Percentiles rank a stretch among this genome's conserved stretches.
Conservation (phyloP, 2,797 vertebrate species). For the Heteromormyrus szaboi region DNA sequence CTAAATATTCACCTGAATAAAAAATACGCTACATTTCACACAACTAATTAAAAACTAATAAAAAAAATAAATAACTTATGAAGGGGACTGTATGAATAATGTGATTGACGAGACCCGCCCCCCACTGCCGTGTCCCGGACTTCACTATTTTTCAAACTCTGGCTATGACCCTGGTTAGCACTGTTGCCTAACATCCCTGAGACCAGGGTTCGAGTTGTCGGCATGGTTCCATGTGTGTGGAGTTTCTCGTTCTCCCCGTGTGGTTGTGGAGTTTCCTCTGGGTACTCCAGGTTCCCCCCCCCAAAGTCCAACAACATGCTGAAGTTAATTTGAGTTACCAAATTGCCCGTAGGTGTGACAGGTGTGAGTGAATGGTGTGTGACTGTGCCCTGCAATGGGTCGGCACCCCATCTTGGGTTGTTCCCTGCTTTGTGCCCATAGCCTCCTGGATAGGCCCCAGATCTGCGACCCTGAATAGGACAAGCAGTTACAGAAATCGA, state of each 20-base stretch:
- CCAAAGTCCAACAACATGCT: neutral
- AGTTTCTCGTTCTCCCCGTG: neutral
- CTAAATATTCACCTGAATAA: neutral
- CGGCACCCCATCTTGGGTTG: neutral
- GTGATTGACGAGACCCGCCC: neutral
- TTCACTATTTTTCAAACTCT: neutral
- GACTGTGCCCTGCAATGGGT: neutral
- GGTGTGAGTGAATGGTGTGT: neutral
- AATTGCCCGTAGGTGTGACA: neutral
- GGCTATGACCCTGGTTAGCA: neutral
- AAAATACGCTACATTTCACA: neutral
- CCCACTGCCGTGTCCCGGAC: neutral
- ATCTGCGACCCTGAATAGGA: neutral
- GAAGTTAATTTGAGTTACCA: neutral
- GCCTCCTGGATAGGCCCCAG: neutral
- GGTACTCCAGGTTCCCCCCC: neutral
- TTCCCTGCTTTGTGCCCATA: neutral
- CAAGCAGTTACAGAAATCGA: neutral
- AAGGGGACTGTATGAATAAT: neutral
- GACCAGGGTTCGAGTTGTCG: neutral
- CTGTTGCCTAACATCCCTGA: neutral
- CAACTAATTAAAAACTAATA: neutral
- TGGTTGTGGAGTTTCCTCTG: neutral
- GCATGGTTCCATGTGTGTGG: neutral
- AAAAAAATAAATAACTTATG: neutral